Evolutionary conservation across 2,113 vertebrate species (phyloP).

Genomic region (Erythrocercus mccallii): DNA sequence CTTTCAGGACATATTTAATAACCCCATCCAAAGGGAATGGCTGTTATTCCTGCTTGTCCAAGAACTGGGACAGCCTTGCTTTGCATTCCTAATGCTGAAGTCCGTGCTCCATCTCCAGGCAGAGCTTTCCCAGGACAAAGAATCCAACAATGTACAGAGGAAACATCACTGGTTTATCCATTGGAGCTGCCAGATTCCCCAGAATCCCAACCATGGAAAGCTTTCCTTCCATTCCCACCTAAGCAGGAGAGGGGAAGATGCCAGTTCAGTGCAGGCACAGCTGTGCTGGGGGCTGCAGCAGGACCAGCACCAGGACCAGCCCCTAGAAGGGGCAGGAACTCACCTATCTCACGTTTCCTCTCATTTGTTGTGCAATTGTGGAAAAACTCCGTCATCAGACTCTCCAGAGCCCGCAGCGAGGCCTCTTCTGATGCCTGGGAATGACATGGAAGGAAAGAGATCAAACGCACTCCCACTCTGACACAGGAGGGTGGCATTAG

Average conservation of each 20-base stretch:
- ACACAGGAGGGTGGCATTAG: background rate
- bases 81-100: background rate
- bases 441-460: background rate
- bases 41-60: background rate
- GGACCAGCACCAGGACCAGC: background rate
- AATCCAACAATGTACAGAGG: fast-evolving
- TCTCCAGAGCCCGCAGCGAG: constrained; percentile 91
- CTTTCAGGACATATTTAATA: background rate
- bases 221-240: background rate
- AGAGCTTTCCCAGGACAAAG: background rate
- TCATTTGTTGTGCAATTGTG: constrained; percentile 96
- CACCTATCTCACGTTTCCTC: constrained; percentile 96
- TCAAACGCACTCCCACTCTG: background rate
- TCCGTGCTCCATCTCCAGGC: background rate
- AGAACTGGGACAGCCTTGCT: background rate
- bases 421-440: constrained; percentile 90
- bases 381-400: constrained; percentile 97
- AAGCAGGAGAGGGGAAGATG: background rate
- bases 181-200: background rate
- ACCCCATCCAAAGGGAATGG: background rate
- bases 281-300: background rate
- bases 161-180: background rate
- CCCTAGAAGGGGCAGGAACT: background rate
- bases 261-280: fast-evolving
- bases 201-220: fast-evolving